Percentiles rank a stretch among this genome's conserved stretches.
Conservation (phyloP, 2,797 vertebrate species). For the Dryobates pubescens region DNA sequence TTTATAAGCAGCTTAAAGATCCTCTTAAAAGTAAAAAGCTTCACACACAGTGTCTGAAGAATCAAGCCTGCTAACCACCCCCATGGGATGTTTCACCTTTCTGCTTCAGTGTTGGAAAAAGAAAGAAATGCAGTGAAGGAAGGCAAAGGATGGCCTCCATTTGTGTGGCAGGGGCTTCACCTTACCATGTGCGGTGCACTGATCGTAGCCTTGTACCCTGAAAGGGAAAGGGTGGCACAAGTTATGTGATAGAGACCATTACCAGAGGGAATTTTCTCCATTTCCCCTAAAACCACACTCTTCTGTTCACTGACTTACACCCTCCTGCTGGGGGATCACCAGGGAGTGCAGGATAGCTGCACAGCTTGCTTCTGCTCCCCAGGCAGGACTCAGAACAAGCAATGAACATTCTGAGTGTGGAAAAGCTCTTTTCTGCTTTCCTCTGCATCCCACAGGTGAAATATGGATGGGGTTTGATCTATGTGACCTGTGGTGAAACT, state of each 20-base stretch:
- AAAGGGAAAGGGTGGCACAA: not conserved
- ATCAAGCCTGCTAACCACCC: not conserved
- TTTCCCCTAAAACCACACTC: not conserved
- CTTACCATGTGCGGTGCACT: slow-evolving; percentile 95
- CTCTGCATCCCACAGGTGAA: not conserved
- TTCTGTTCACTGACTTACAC: not conserved
- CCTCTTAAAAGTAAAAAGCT: not conserved
- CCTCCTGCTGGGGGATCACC: not conserved
- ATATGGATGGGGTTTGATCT: not conserved
- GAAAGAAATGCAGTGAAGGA: not conserved
- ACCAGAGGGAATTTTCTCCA: not conserved
- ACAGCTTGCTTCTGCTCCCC: not conserved
- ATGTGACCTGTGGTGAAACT: rapidly evolving
- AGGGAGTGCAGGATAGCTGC: not conserved
- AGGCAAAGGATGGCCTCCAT: not conserved
- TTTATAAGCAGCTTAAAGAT: not conserved
- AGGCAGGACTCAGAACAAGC: rapidly evolving
- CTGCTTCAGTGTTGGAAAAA: not conserved
- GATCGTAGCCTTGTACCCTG: slow-evolving; percentile 94
- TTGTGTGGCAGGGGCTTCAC: not conserved
- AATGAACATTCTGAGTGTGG: rapidly evolving
- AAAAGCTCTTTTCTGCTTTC: not conserved
- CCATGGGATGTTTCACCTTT: not conserved
- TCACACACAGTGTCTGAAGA: not conserved
- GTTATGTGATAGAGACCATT: rapidly evolving